These are phyloP conservation scores for Trissolcus basalis DNA, from an alignment of 1,140 invertebrate species.

Conservation along the genomic window DNA sequence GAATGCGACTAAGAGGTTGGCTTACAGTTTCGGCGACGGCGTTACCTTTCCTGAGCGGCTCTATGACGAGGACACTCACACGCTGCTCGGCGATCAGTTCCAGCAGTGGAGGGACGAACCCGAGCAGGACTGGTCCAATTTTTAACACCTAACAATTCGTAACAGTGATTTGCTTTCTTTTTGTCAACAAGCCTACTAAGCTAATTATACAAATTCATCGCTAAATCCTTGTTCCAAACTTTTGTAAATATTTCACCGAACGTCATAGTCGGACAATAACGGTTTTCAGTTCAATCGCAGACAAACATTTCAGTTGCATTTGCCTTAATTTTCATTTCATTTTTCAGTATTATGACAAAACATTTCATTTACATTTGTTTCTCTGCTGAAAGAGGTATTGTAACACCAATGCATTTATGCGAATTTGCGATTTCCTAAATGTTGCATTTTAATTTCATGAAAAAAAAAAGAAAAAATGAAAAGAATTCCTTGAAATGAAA, in stretches of 20 bases:
- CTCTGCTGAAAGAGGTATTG: too few relatives aligned
- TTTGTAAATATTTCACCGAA: neutral
- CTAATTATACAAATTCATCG: neutral
- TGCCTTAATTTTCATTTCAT: too few relatives aligned
- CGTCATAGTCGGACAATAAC: too few relatives aligned
- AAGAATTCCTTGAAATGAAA: too few relatives aligned
- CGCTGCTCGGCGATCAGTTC: slow-evolving; percentile 78
- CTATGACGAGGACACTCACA: slow-evolving; percentile 88
- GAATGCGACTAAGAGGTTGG: slow-evolving; percentile 70
- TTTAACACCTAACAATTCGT: slow-evolving; percentile 33
- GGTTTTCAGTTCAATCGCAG: too few relatives aligned
- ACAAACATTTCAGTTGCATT: too few relatives aligned
- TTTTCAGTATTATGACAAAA: too few relatives aligned
- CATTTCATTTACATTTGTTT: too few relatives aligned
- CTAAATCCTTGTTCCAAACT: neutral
- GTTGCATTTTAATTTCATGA: too few relatives aligned
- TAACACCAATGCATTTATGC: too few relatives aligned
- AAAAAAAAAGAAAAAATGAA: too few relatives aligned
- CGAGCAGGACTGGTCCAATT: slow-evolving; percentile 70
- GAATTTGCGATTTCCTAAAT: too few relatives aligned
- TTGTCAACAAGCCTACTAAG: neutral
- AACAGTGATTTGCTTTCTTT: neutral
- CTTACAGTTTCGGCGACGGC: slow-evolving; percentile 88
- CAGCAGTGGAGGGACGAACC: slow-evolving; percentile 77
- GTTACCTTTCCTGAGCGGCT: slow-evolving; percentile 88